phyloP scores from a whole-genome alignment of 2,113 vertebrate species.

The Bucco capensis region DNA sequence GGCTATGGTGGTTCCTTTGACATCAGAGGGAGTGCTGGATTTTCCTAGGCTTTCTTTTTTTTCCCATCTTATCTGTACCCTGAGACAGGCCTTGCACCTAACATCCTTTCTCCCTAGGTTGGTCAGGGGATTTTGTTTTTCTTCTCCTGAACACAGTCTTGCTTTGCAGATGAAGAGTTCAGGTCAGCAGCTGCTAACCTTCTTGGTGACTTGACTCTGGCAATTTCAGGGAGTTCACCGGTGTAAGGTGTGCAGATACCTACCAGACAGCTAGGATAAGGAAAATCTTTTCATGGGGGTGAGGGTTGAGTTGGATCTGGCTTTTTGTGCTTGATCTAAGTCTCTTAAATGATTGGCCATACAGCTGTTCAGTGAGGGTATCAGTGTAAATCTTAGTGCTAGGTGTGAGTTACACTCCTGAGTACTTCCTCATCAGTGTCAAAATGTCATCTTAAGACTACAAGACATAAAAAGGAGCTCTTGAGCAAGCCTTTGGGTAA shows the following conservation, averaged over 20 bases:
- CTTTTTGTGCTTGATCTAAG: not conserved
- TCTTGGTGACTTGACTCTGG: not conserved
- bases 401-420: fast-evolving
- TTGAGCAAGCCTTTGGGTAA: not conserved
- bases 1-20: fast-evolving
- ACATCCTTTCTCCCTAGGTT: not conserved
- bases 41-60: not conserved
- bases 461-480: fast-evolving
- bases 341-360: fast-evolving
- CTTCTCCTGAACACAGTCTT: not conserved
- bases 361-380: not conserved
- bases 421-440: not conserved
- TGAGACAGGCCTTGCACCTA: not conserved
- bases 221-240: not conserved
- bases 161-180: not conserved
- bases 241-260: fast-evolving
- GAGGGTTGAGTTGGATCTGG: not conserved
- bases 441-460: not conserved
- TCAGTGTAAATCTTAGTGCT: not conserved
- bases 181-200: not conserved
- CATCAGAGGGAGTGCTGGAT: not conserved
- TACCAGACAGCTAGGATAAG: not conserved
- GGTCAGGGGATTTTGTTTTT: fast-evolving
- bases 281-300: too few relatives aligned
- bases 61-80: fast-evolving